phyloP scores from a whole-genome alignment of 2,113 vertebrate genomes.

The Gallinago paraguaiae region DNA sequence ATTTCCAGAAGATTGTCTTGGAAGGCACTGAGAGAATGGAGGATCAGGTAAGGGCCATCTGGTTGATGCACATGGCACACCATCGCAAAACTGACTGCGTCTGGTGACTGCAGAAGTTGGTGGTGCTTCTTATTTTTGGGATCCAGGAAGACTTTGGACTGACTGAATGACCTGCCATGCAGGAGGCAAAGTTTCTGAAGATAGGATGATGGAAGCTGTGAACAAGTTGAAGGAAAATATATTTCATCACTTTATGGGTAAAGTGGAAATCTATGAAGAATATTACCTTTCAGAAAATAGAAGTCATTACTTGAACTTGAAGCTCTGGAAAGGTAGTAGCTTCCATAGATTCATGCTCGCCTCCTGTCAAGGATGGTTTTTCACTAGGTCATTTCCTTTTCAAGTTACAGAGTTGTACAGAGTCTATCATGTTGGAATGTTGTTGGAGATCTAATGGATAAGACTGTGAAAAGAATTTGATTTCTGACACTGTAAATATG shows the following conservation, averaged over 20 bases:
- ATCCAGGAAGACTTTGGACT: neutral
- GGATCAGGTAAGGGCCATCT: constrained; percentile 72
- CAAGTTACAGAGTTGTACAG: fast-evolving
- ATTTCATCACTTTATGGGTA: neutral
- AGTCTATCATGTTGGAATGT: neutral
- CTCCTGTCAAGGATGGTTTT: neutral
- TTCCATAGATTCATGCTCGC: neutral
- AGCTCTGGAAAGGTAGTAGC: neutral
- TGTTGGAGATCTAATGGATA: neutral
- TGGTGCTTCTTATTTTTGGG: neutral
- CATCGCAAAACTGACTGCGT: neutral
- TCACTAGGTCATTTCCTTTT: neutral
- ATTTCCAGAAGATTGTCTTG: constrained; percentile 79
- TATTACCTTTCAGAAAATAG: constrained; percentile 8
- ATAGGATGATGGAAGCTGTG: neutral
- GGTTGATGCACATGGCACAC: neutral
- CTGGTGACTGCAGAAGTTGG: neutral
- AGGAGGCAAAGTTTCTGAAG: constrained; percentile 12
- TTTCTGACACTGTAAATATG: neutral
- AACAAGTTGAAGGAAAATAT: neutral
- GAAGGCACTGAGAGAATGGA: constrained; percentile 81
- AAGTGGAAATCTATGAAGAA: constrained; percentile 26
- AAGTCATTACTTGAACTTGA: neutral
- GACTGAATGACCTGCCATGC: neutral
- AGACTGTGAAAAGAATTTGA: neutral